Evolutionary conservation across 2,888 invertebrate genomes (phyloP).

Genomic region (Cataglyphis altisquamis): DNA sequence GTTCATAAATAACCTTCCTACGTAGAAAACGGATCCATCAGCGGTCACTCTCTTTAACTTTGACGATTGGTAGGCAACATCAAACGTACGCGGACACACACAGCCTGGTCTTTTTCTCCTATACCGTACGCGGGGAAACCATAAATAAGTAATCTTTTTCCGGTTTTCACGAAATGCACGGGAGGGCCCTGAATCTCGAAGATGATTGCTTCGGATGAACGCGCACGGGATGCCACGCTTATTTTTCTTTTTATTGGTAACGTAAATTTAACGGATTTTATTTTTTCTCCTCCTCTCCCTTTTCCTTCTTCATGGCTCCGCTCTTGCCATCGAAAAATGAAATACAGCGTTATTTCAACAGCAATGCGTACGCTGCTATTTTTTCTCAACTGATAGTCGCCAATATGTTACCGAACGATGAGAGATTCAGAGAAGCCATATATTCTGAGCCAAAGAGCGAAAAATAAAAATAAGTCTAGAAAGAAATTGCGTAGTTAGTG

Average conservation of each 20-base stretch:
- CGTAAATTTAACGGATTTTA: slow-evolving; percentile 67
- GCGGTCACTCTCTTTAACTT: slow-evolving; percentile 66
- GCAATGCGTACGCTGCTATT: slow-evolving; percentile 38
- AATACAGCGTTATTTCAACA: slow-evolving; percentile 59
- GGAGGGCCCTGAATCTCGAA: slow-evolving; percentile 53
- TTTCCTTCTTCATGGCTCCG: not conserved
- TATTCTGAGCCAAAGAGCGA: not conserved
- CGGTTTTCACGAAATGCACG: slow-evolving; percentile 69
- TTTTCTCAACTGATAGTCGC: slow-evolving; percentile 38
- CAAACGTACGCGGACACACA: slow-evolving; percentile 61
- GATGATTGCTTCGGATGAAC: slow-evolving; percentile 57
- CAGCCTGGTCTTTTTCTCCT: slow-evolving; percentile 4
- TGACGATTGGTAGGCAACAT: slow-evolving; percentile 69
- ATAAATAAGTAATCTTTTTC: slow-evolving; percentile 75
- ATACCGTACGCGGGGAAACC: slow-evolving; percentile 26
- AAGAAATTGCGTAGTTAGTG: not conserved
- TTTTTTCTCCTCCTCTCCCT: slow-evolving; percentile 42
- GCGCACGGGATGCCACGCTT: slow-evolving; percentile 60
- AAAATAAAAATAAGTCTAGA: slow-evolving; percentile 8
- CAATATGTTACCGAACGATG: slow-evolving; percentile 44
- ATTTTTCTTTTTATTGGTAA: slow-evolving; percentile 68
- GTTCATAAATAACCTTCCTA: slow-evolving; percentile 73
- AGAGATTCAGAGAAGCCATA: slow-evolving; percentile 32
- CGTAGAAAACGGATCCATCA: slow-evolving; percentile 76
- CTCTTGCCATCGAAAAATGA: slow-evolving; percentile 55